Conservation (phyloP, 2,113 vertebrate genomes). For the Anser brachyrhynchus region DNA sequence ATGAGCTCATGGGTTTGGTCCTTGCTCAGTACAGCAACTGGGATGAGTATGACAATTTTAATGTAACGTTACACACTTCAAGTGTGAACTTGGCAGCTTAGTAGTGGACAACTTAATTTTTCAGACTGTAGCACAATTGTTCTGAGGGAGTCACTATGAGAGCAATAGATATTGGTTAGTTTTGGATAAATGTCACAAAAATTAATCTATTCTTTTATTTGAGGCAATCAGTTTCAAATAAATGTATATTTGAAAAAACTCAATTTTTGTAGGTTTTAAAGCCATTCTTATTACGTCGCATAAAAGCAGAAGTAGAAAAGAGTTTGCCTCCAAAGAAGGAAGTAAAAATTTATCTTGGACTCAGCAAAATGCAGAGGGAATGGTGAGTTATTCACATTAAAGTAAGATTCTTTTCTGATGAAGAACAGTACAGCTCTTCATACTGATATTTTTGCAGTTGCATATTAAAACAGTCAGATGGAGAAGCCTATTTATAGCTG, state of each 20-base stretch:
- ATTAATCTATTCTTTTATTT: background rate
- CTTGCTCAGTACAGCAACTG: background rate
- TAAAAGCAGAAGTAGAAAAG: conserved; percentile 92
- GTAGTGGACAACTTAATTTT: background rate
- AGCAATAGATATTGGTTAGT: background rate
- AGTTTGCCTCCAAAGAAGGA: conserved; percentile 91
- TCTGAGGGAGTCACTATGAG: background rate
- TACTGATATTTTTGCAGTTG: background rate
- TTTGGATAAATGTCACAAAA: background rate
- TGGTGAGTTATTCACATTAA: conserved; percentile 77
- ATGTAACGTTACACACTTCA: background rate
- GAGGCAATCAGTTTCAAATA: background rate
- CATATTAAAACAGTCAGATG: background rate
- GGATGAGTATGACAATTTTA: background rate
- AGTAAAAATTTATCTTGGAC: conserved; percentile 90
- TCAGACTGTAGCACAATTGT: background rate
- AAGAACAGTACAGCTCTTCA: background rate
- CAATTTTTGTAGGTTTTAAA: conserved; percentile 82
- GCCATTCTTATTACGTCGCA: conserved; percentile 88
- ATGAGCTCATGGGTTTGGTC: background rate
- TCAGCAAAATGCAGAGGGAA: conserved; percentile 92
- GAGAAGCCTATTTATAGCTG: background rate
- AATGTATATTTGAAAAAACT: background rate
- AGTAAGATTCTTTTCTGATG: background rate
- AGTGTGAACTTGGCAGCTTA: background rate